Evolutionary conservation across 2,888 invertebrate genomes (phyloP).

Genomic region (Phlogophora meticulosa): DNA sequence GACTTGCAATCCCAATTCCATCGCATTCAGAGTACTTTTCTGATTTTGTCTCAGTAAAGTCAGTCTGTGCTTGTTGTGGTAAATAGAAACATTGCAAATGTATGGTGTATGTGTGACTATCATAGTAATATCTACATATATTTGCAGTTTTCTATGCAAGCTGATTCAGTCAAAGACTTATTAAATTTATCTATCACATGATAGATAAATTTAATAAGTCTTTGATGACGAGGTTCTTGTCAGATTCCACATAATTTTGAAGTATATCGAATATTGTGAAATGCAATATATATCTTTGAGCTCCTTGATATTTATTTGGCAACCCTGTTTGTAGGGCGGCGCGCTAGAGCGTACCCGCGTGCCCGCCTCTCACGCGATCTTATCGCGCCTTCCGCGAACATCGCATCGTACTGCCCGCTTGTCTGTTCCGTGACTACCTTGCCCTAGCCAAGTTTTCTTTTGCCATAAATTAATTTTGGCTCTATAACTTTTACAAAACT

Average conservation of each 20-base stretch:
- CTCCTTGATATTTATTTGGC: conserved; percentile 50
- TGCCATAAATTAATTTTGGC: conserved; percentile 79
- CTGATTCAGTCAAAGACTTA: no score
- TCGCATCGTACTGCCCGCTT: conserved; percentile 86
- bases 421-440: conserved; percentile 86
- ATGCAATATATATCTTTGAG: conserved; percentile 12
- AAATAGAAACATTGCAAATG: background rate
- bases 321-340: conserved; percentile 74
- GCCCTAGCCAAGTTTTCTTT: conserved; percentile 78
- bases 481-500: conserved; percentile 68
- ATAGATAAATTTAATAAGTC: background rate
- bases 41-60: background rate
- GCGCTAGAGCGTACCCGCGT: conserved; percentile 78
- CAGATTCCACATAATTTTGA: background rate
- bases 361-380: conserved; percentile 89
- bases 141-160: background rate
- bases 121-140: background rate
- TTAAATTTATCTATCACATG: no score
- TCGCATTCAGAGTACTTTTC: background rate
- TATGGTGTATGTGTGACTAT: background rate
- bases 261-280: background rate
- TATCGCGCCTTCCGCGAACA: conserved; percentile 90
- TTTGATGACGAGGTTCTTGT: background rate
- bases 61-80: background rate
- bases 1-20: background rate